Evolutionary conservation across 2,888 invertebrate genomes (phyloP).

Genomic region (Eupithecia pulchellata): DNA sequence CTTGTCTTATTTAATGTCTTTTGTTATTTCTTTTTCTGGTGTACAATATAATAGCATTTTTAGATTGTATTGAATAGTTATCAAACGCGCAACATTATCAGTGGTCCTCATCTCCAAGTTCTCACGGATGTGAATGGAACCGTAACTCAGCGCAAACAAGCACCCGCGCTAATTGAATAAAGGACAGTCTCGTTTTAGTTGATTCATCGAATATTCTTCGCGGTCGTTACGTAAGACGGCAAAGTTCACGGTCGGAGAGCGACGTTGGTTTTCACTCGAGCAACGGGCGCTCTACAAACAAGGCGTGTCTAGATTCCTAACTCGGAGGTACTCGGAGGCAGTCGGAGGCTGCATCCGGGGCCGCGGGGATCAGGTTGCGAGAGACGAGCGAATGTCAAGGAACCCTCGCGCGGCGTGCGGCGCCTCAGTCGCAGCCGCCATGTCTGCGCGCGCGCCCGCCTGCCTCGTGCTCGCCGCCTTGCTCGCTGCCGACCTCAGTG

Average conservation of each 20-base stretch:
- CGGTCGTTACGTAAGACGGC: constrained; percentile 68
- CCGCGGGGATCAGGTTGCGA: constrained; percentile 73
- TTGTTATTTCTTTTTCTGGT: too few species aligned
- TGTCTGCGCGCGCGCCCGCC: constrained; percentile 75
- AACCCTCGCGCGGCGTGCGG: constrained; percentile 65
- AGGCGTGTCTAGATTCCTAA: constrained; percentile 79
- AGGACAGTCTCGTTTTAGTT: constrained; percentile 42
- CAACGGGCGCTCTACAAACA: constrained; percentile 63
- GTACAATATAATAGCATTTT: too few species aligned
- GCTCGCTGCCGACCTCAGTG: constrained; percentile 59
- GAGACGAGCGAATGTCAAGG: constrained; percentile 83
- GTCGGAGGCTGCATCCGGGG: constrained; percentile 83
- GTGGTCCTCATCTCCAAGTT: constrained; percentile 30
- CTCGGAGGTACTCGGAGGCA: constrained; percentile 70
- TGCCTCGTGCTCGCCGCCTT: constrained; percentile 48
- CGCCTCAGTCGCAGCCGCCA: constrained; percentile 73
- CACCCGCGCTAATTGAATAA: constrained; percentile 34
- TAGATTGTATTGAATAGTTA: too few species aligned
- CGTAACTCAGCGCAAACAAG: constrained; percentile 31
- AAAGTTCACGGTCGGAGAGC: constrained; percentile 76
- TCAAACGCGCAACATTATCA: constrained; percentile 38
- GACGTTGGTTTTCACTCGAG: constrained; percentile 66
- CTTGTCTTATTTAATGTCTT: too few species aligned
- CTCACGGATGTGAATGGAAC: constrained; percentile 37
- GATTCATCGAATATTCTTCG: constrained; percentile 61